Conservation (phyloP, 92 coral and sea anemone species). For the Blastomussa wellsi region DNA sequence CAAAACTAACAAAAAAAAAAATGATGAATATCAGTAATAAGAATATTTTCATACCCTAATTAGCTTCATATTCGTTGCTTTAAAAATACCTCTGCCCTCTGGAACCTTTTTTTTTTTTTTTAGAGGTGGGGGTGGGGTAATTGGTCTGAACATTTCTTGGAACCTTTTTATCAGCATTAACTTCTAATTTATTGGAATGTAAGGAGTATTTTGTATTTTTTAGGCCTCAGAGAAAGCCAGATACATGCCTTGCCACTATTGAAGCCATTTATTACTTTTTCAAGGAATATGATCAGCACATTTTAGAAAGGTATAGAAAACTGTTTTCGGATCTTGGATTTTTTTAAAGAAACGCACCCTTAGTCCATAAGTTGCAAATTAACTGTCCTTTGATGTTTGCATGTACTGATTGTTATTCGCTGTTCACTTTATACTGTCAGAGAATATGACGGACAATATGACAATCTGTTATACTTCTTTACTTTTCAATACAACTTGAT, state of each 20-base stretch:
- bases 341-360: too few species aligned
- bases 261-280: conserved; percentile 87
- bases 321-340: too few species aligned
- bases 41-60: too few species aligned
- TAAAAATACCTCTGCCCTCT: too few species aligned
- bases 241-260: conserved; percentile 83
- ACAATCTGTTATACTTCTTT: conserved; percentile 77
- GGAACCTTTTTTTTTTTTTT: too few species aligned
- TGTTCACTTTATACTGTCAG: conserved; percentile 36
- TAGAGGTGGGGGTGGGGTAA: too few species aligned
- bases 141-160: too few species aligned
- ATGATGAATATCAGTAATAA: too few species aligned
- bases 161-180: too few species aligned
- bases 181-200: background rate
- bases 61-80: too few species aligned
- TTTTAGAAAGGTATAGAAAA: conserved; percentile 63
- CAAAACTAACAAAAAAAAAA: too few species aligned
- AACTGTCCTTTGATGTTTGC: background rate
- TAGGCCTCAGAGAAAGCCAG: conserved; percentile 83
- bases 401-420: background rate
- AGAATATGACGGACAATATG: conserved; percentile 73
- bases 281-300: conserved; percentile 67
- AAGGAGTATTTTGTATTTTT: background rate
- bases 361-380: too few species aligned
- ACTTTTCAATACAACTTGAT: conserved; percentile 79